A percentile compares a stretch with the other conserved stretches of the same genome.
These are phyloP conservation scores for Notodonta dromedarius DNA, from an alignment of 2,888 invertebrate species.

Conservation along the genomic window DNA sequence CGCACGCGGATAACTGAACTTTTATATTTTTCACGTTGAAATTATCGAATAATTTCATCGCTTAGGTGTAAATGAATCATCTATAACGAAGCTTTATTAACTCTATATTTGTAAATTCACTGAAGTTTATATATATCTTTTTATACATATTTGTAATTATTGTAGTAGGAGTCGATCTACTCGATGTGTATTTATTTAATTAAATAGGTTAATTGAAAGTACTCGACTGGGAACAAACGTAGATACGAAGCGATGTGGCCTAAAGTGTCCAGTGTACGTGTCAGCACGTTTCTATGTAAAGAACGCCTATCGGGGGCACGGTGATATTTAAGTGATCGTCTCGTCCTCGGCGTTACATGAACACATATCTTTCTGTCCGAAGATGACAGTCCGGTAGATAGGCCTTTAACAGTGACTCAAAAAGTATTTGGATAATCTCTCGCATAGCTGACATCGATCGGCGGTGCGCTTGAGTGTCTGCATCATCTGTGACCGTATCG, in stretches of 20 bases:
- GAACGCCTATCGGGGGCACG: constrained; percentile 21
- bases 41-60: constrained; percentile 83
- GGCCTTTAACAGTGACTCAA: constrained; percentile 35
- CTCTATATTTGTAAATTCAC: constrained; percentile 83
- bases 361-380: constrained; percentile 71
- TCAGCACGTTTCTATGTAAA: constrained; percentile 43
- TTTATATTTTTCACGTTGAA: constrained; percentile 76
- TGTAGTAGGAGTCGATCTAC: constrained; percentile 66
- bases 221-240: constrained; percentile 80
- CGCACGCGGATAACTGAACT: constrained; percentile 63
- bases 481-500: constrained; percentile 49
- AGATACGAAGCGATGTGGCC: constrained; percentile 73
- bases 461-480: constrained; percentile 51
- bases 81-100: constrained; percentile 84
- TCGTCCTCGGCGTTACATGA: constrained; percentile 49
- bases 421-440: constrained; percentile 39
- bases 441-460: constrained; percentile 53
- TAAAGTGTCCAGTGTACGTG: constrained; percentile 62
- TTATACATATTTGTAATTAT: constrained; percentile 82
- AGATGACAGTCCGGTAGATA: constrained; percentile 49
- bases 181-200: constrained; percentile 80
- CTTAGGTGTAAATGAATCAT: constrained; percentile 76
- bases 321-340: constrained; percentile 30
- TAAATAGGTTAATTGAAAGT: constrained; percentile 78
- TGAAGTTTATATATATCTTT: constrained; percentile 81